phyloP scores from a whole-genome alignment of 92 coral and sea anemone genomes.

The Phenganax subtilis region DNA sequence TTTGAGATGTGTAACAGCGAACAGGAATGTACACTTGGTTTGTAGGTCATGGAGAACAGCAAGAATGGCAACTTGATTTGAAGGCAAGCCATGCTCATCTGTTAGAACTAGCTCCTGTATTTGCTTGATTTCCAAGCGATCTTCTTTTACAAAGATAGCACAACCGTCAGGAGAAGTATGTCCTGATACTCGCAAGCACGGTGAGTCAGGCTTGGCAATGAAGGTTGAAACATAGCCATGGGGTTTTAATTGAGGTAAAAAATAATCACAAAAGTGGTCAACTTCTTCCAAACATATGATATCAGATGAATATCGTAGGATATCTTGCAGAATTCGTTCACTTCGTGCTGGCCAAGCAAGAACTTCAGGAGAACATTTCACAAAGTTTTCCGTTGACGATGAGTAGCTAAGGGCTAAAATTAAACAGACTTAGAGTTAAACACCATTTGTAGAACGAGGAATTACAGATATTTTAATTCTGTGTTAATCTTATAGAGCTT shows the following conservation, averaged over 20 bases:
- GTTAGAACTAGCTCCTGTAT: constrained; percentile 52
- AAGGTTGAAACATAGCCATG: constrained; percentile 70
- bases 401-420: constrained; percentile 70
- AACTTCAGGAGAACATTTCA: constrained; percentile 74
- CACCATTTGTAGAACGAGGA: neutral
- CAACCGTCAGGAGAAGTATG: constrained; percentile 95
- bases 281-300: constrained; percentile 81
- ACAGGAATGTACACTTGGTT: constrained; percentile 48
- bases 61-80: constrained; percentile 79
- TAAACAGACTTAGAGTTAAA: neutral
- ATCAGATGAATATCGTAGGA: constrained; percentile 73
- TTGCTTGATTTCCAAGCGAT: constrained; percentile 56
- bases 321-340: constrained; percentile 65
- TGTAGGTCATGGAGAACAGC: constrained; percentile 56
- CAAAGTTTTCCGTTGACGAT: constrained; percentile 70
- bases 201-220: constrained; percentile 71
- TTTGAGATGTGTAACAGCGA: constrained; percentile 82
- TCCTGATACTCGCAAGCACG: constrained; percentile 67
- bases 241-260: constrained; percentile 54
- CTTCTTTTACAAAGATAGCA: constrained; percentile 69
- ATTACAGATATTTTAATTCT: neutral
- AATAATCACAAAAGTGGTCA: constrained; percentile 87
- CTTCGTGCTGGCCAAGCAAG: constrained; percentile 70
- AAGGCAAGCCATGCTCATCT: constrained; percentile 54
- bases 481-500: neutral